These are phyloP conservation scores for Cheilosia variabilis DNA, from an alignment of 2,888 invertebrate genomes.

Conservation along the genomic window DNA sequence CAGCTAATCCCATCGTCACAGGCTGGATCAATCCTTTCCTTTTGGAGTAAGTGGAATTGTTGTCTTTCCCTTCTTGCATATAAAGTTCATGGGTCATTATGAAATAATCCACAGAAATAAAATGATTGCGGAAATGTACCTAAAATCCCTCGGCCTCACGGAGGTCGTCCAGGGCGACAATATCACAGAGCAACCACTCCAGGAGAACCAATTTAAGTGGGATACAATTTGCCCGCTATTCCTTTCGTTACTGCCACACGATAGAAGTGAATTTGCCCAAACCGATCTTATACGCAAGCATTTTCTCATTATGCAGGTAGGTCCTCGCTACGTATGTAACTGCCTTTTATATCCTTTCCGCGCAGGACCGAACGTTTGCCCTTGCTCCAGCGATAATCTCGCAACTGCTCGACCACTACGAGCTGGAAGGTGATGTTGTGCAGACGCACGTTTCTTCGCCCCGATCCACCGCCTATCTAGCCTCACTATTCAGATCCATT, in stretches of 20 bases:
- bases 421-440: constrained; percentile 89
- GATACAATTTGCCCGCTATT: constrained; percentile 85
- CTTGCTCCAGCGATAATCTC: constrained; percentile 91
- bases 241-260: constrained; percentile 85
- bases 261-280: constrained; percentile 85
- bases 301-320: constrained; percentile 86
- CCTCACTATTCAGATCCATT: constrained; percentile 86
- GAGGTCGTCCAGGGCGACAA: constrained; percentile 75
- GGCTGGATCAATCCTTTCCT: constrained; percentile 93
- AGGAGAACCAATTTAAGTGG: constrained; percentile 81
- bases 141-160: constrained; percentile 59
- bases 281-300: constrained; percentile 85
- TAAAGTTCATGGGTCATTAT: no score
- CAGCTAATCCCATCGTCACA: constrained; percentile 85
- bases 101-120: constrained; percentile 40
- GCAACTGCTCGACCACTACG: constrained; percentile 86
- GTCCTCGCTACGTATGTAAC: background rate
- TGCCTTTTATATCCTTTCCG: background rate
- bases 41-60: constrained; percentile 84
- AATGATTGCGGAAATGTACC: constrained; percentile 49
- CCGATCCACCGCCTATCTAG: constrained; percentile 91
- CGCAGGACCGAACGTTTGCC: constrained; percentile 91
- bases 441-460: constrained; percentile 92
- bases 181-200: constrained; percentile 73
- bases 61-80: no score